These are phyloP conservation scores for Suillia variegata DNA, from an alignment of 2,888 invertebrate genomes.

Conservation along the genomic window DNA sequence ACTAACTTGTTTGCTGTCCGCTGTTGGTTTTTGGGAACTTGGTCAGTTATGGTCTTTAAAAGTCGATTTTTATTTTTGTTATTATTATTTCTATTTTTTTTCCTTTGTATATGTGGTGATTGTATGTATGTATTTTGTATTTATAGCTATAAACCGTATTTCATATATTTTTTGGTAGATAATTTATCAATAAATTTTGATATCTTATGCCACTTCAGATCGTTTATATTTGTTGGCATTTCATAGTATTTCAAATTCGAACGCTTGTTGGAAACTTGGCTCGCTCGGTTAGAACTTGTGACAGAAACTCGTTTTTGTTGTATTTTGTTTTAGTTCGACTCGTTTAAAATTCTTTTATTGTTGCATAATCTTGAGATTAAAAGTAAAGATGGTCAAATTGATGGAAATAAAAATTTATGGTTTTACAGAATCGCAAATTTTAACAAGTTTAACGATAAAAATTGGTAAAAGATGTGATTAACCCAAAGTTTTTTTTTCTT, in stretches of 20 bases:
- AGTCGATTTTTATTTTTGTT: constrained; percentile 8
- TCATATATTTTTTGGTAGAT: constrained; percentile 35
- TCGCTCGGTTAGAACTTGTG: neutral
- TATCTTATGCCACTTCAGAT: constrained; percentile 1
- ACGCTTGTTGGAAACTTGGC: neutral
- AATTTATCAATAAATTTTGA: constrained; percentile 44
- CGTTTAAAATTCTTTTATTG: neutral
- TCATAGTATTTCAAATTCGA: neutral
- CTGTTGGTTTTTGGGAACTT: neutral
- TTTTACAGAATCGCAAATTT: too few species aligned
- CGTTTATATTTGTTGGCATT: too few species aligned
- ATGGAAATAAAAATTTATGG: too few species aligned
- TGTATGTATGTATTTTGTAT: constrained; percentile 28
- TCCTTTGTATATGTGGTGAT: constrained; percentile 7
- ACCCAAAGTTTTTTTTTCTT: too few species aligned
- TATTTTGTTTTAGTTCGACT: neutral
- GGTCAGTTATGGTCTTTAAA: constrained; percentile 13
- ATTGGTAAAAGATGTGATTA: too few species aligned
- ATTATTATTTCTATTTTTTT: neutral
- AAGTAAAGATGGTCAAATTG: neutral
- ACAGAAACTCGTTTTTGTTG: neutral
- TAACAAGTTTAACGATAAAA: too few species aligned
- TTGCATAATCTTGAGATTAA: constrained; percentile 1
- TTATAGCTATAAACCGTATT: constrained; percentile 33
- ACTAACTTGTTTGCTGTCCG: neutral